A percentile compares a stretch with the other conserved stretches of the same genome.
Conservation (phyloP, 2,797 vertebrate species). For the Eulemur mongoz region DNA sequence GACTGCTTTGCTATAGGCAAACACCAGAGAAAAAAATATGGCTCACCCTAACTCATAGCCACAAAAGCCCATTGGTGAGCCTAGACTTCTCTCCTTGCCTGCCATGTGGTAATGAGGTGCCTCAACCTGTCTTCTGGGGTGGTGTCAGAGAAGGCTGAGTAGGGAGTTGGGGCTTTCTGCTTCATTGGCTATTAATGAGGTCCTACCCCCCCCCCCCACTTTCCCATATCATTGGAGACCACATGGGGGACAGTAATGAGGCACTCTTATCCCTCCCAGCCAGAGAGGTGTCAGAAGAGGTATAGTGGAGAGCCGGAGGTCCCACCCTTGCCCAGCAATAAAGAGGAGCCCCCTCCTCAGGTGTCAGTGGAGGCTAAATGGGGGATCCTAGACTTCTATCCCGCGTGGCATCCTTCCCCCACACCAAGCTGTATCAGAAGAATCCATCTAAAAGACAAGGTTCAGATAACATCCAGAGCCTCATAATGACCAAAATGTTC, state of each 20-base stretch:
- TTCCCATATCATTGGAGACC: background rate
- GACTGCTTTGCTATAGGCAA: background rate
- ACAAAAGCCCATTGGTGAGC: background rate
- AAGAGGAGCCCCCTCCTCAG: background rate
- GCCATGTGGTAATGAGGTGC: background rate
- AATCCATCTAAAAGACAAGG: background rate
- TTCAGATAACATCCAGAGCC: background rate
- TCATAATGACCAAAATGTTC: background rate
- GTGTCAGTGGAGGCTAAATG: background rate
- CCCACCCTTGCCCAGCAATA: background rate
- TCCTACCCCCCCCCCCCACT: background rate
- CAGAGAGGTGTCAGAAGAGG: background rate
- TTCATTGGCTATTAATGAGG: background rate
- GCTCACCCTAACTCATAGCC: background rate
- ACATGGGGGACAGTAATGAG: background rate
- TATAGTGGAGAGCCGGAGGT: background rate
- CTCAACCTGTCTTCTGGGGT: background rate
- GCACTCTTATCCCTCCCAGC: background rate
- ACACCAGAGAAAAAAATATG: background rate
- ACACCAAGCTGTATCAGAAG: background rate
- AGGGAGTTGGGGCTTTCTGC: background rate
- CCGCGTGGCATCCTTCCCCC: background rate
- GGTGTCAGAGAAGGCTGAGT: background rate
- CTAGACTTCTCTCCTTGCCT: background rate
- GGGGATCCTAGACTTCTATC: background rate